phyloP scores from a whole-genome alignment of 1,140 invertebrate species.

The Harpegnathos saltator region DNA sequence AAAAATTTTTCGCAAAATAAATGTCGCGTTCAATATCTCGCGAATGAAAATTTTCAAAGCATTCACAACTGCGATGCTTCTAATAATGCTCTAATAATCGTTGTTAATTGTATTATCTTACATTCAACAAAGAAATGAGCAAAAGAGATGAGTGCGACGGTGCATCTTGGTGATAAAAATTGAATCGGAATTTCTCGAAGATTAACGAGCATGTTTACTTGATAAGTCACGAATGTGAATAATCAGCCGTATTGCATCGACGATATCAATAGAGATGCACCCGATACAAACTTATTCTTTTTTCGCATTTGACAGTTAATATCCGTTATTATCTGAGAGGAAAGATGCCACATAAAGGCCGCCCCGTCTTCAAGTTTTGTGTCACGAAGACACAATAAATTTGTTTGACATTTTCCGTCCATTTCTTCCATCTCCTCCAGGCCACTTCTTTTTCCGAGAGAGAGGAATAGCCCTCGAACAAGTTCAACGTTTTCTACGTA shows the following conservation, averaged over 20 bases:
- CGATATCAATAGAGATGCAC: too few species aligned
- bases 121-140: not conserved
- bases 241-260: too few species aligned
- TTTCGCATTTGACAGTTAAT: not conserved
- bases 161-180: too few species aligned
- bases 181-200: too few species aligned
- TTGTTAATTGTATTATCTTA: not conserved
- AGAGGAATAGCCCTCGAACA: constrained; percentile 73
- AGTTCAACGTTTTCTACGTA: constrained; percentile 80
- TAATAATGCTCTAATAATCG: not conserved
- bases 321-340: not conserved
- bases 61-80: not conserved
- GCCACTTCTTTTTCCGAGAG: constrained; percentile 58
- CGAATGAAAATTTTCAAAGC: not conserved
- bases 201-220: too few species aligned
- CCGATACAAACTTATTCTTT: not conserved
- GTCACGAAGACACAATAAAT: constrained; percentile 47
- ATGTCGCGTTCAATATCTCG: too few species aligned
- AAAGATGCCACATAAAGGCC: not conserved
- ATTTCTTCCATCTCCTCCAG: constrained; percentile 39
- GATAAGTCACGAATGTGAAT: too few species aligned
- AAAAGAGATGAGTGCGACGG: too few species aligned
- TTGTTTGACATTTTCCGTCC: constrained; percentile 58
- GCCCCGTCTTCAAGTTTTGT: constrained; percentile 8
- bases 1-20: too few species aligned